Percentiles rank a stretch among this genome's conserved stretches.
Evolutionary conservation across 1,140 invertebrate species (phyloP).

Genomic region (Zaprionus africanus): DNA sequence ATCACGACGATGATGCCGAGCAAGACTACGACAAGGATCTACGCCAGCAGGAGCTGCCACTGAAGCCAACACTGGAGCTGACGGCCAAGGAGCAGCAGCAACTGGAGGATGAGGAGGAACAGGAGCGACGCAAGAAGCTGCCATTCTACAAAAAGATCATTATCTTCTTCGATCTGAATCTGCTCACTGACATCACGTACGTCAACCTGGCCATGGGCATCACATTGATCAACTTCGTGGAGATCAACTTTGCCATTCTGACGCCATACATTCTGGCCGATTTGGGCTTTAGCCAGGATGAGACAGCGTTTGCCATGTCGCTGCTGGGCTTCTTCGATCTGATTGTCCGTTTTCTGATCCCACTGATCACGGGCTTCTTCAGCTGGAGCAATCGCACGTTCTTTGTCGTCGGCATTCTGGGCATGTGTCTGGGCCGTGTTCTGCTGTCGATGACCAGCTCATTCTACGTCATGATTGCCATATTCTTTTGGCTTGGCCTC

Average conservation of each 20-base stretch:
- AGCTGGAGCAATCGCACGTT: slow-evolving; percentile 88
- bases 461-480: slow-evolving; percentile 84
- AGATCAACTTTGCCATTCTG: slow-evolving; percentile 89
- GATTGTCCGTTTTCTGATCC: slow-evolving; percentile 87
- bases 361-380: slow-evolving; percentile 87
- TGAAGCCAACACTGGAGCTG: slow-evolving; percentile 12
- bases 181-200: slow-evolving; percentile 88
- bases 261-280: slow-evolving; percentile 89
- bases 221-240: slow-evolving; percentile 88
- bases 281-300: slow-evolving; percentile 85
- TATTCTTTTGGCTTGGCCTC: slow-evolving; percentile 87
- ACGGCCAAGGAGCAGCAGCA: slow-evolving; percentile 58
- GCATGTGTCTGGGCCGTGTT: slow-evolving; percentile 87
- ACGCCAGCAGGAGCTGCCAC: not conserved
- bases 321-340: slow-evolving; percentile 87
- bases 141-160: slow-evolving; percentile 85
- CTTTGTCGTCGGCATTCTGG: slow-evolving; percentile 88
- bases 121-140: slow-evolving; percentile 73
- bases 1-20: slow-evolving; percentile 13
- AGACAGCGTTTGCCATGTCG: slow-evolving; percentile 87
- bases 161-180: slow-evolving; percentile 88
- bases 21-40: slow-evolving; percentile 2
- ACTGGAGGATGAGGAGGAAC: slow-evolving; percentile 68
- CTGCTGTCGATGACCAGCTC: slow-evolving; percentile 85
- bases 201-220: slow-evolving; percentile 89